These are phyloP conservation scores for Malthinus flaveolus DNA, from an alignment of 2,888 invertebrate genomes.

Conservation along the genomic window DNA sequence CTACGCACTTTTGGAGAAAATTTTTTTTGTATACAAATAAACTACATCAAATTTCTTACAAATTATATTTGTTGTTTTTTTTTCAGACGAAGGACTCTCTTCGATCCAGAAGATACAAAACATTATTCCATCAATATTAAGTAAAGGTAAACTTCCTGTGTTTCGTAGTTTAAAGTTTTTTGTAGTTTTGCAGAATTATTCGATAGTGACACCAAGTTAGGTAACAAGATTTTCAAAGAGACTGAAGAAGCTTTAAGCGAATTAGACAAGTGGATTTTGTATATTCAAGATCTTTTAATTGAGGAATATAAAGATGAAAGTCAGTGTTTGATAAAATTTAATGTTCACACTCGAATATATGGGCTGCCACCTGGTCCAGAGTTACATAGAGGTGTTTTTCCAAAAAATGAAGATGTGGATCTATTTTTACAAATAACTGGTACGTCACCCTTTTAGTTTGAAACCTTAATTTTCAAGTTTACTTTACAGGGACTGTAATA, in stretches of 20 bases:
- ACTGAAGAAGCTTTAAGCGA: slow-evolving; percentile 65
- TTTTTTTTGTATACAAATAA: too few relatives aligned
- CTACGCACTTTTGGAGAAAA: too few relatives aligned
- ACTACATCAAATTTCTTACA: too few relatives aligned
- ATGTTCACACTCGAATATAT: slow-evolving; percentile 69
- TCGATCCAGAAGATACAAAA: slow-evolving; percentile 61
- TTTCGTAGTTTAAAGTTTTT: slow-evolving; percentile 37
- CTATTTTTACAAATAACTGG: slow-evolving; percentile 76
- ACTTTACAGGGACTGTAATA: slow-evolving; percentile 71
- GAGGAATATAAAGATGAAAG: slow-evolving; percentile 50
- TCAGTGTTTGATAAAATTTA: slow-evolving; percentile 59
- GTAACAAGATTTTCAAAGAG: slow-evolving; percentile 66
- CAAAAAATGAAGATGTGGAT: slow-evolving; percentile 71
- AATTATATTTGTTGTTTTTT: too few relatives aligned
- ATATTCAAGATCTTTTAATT: slow-evolving; percentile 63
- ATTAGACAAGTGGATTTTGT: slow-evolving; percentile 65
- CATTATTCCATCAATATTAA: slow-evolving; percentile 71
- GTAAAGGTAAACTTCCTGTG: slow-evolving; percentile 65
- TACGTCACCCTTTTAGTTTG: slow-evolving; percentile 22
- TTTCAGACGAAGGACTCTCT: too few relatives aligned
- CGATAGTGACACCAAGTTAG: slow-evolving; percentile 68
- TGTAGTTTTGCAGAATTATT: slow-evolving; percentile 71
- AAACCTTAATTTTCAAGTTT: not conserved
- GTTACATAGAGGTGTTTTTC: slow-evolving; percentile 66
- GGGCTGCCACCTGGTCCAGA: slow-evolving; percentile 72